A percentile compares a stretch with the other conserved stretches of the same genome.
Conservation (phyloP, 2,113 vertebrate genomes). For the Paradisaea rubra region DNA sequence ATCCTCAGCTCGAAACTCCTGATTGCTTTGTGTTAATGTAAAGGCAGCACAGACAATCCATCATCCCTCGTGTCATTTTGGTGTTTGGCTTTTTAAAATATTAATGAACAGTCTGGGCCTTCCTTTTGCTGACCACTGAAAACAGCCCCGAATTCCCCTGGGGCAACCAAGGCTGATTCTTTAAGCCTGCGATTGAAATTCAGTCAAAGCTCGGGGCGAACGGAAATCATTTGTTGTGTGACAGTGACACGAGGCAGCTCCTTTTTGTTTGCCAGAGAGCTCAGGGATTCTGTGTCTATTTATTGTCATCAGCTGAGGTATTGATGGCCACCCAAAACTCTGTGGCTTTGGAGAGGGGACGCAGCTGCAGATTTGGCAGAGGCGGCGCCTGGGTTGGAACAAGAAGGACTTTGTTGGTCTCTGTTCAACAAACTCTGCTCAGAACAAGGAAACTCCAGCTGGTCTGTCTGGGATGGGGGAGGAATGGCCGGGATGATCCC, state of each 20-base stretch:
- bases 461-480: not conserved
- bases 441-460: not conserved
- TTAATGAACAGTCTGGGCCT: constrained; percentile 56
- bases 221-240: constrained; percentile 51
- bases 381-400: not conserved
- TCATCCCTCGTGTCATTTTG: constrained; percentile 48
- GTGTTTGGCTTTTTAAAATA: constrained; percentile 61
- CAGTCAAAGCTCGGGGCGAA: constrained; percentile 31
- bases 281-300: constrained; percentile 21
- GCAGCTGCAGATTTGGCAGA: not conserved
- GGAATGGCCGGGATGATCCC: not conserved
- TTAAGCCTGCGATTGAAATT: constrained; percentile 48
- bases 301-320: constrained; percentile 1
- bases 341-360: not conserved
- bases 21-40: not conserved
- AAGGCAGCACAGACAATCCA: not conserved
- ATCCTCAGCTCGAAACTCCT: not conserved
- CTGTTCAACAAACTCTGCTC: not conserved
- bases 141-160: not conserved
- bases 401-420: not conserved
- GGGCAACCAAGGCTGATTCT: not conserved
- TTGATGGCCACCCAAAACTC: constrained; percentile 8
- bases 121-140: constrained; percentile 54
- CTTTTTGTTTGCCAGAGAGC: constrained; percentile 27
- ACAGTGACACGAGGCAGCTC: constrained; percentile 15